A percentile compares a stretch with the other conserved stretches of the same genome.
Evolutionary conservation across 92 coral and sea anemone species (phyloP).

Genomic region (Umimayanthus chanpuru): DNA sequence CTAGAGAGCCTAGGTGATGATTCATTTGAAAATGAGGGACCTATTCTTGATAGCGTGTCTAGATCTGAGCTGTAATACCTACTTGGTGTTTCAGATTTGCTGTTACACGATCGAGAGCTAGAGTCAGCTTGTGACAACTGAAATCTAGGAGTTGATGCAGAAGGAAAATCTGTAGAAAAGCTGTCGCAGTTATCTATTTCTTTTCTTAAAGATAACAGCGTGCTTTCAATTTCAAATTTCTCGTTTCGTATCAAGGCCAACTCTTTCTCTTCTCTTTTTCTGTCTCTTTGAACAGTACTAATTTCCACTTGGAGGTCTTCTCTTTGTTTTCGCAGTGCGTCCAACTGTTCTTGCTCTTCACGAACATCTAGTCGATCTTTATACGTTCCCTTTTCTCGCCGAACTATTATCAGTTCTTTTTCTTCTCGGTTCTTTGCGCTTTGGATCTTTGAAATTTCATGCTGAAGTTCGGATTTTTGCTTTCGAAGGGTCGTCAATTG

Average conservation of each 20-base stretch:
- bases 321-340: conserved; percentile 61
- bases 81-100: background rate
- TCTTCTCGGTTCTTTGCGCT: conserved; percentile 72
- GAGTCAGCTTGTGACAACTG: conserved; percentile 17
- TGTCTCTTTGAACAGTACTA: conserved; percentile 58
- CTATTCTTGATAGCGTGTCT: conserved; percentile 1
- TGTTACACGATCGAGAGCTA: background rate
- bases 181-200: conserved; percentile 42
- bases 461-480: conserved; percentile 72
- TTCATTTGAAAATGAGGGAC: conserved; percentile 7
- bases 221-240: conserved; percentile 64
- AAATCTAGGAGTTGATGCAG: conserved; percentile 26
- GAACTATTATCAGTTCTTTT: conserved; percentile 62
- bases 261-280: conserved; percentile 54
- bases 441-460: conserved; percentile 71
- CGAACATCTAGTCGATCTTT: conserved; percentile 35
- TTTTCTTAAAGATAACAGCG: conserved; percentile 56
- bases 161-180: conserved; percentile 20
- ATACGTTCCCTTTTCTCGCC: conserved; percentile 62
- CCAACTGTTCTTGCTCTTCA: conserved; percentile 38
- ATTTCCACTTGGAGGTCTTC: conserved; percentile 74
- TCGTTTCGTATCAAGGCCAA: conserved; percentile 63
- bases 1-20: conserved; percentile 14
- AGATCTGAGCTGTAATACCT: background rate
- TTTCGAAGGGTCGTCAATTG: conserved; percentile 60